Percentiles rank a stretch among this genome's conserved stretches.
Conservation (phyloP, 2,797 vertebrate genomes). For the Peromyscus melanophrys region DNA sequence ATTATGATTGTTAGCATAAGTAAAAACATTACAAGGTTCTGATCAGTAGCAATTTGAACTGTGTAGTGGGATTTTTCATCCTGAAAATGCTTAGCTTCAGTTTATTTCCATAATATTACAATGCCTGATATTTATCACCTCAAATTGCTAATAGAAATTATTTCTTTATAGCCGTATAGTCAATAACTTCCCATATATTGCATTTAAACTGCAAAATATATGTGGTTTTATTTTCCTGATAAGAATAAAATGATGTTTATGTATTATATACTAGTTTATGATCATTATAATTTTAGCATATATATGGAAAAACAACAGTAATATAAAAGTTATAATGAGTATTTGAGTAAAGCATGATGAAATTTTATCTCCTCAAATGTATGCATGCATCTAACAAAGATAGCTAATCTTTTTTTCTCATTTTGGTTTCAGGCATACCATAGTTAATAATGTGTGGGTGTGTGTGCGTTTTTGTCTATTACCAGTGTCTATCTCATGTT, state of each 20-base stretch:
- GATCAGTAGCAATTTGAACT: slow-evolving; percentile 66
- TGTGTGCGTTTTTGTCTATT: neutral
- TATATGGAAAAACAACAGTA: neutral
- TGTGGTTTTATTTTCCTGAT: neutral
- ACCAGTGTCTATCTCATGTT: neutral
- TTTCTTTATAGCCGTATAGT: neutral
- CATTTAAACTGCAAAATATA: slow-evolving; percentile 55
- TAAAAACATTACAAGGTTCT: slow-evolving; percentile 26
- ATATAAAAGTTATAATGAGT: slow-evolving; percentile 21
- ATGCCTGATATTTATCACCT: slow-evolving; percentile 26
- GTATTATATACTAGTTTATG: neutral
- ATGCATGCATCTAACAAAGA: neutral
- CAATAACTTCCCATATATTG: slow-evolving; percentile 47
- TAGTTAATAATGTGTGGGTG: neutral
- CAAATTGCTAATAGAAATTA: slow-evolving; percentile 55
- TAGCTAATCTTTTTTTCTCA: neutral
- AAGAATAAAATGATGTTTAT: neutral
- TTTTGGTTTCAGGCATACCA: neutral
- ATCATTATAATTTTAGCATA: slow-evolving; percentile 3
- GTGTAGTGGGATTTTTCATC: slow-evolving; percentile 7
- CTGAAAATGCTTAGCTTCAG: slow-evolving; percentile 31
- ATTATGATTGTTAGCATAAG: slow-evolving; percentile 62
- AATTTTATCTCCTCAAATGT: neutral
- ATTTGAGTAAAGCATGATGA: neutral
- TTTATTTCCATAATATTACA: slow-evolving; percentile 62